Evolutionary conservation across 2,113 vertebrate species (phyloP).

Genomic region (Salvator merianae): DNA sequence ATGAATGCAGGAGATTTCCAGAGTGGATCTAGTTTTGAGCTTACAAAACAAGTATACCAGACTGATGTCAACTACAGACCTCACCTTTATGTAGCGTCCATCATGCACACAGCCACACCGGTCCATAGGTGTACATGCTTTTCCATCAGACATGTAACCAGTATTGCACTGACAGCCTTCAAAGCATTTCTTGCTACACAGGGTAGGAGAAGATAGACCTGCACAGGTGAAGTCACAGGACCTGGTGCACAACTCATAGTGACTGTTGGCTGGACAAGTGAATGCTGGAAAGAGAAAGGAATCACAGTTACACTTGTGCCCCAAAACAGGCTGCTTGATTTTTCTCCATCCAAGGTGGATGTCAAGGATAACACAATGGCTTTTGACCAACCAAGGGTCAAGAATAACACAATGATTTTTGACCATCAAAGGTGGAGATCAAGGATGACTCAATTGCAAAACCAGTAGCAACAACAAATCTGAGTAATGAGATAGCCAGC

Average conservation of each 20-base stretch:
- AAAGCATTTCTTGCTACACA: slow-evolving; percentile 59
- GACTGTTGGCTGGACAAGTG: slow-evolving; percentile 70
- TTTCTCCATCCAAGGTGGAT: neutral
- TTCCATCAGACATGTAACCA: slow-evolving; percentile 70
- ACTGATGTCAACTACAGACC: neutral
- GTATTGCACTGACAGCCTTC: slow-evolving; percentile 77
- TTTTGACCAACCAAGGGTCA: neutral
- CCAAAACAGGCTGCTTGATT: neutral
- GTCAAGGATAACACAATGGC: neutral
- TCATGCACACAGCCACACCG: slow-evolving; percentile 72
- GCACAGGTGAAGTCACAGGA: slow-evolving; percentile 72
- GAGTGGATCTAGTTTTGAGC: too few relatives aligned
- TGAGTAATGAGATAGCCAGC: too few relatives aligned
- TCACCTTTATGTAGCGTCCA: slow-evolving; percentile 61
- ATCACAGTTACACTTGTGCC: neutral
- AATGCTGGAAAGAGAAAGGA: slow-evolving; percentile 50
- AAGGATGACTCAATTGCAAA: neutral
- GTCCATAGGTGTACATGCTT: slow-evolving; percentile 64
- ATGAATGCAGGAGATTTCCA: too few relatives aligned
- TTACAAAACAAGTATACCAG: neutral
- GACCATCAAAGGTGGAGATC: too few relatives aligned
- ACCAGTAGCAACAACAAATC: too few relatives aligned
- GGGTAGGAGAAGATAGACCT: slow-evolving; percentile 59
- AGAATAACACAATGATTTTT: neutral
- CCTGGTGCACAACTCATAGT: slow-evolving; percentile 74